phyloP scores from a whole-genome alignment of 37 sponge, comb jelly and placozoan species.

The Theonella swinhoei region DNA sequence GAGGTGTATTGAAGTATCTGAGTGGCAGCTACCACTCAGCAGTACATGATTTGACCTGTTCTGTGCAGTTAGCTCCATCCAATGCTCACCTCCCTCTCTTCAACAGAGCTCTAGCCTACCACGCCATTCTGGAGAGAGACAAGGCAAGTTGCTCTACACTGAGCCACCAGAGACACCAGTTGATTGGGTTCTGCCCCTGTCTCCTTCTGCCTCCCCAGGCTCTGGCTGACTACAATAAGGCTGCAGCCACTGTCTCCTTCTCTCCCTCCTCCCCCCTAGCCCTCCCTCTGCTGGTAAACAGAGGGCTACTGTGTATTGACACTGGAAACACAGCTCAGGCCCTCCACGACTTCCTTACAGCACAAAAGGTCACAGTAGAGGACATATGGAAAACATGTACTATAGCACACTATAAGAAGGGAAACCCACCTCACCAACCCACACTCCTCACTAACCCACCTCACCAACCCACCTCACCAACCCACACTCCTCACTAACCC shows the following conservation, averaged over 20 bases:
- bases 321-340: background rate
- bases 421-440: no score
- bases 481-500: no score
- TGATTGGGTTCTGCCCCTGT: background rate
- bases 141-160: constrained; percentile 40
- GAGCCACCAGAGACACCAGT: background rate
- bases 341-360: background rate
- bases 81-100: constrained; percentile 72
- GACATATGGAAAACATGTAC: background rate
- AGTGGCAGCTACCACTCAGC: constrained; percentile 61
- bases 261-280: background rate
- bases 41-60: constrained; percentile 72
- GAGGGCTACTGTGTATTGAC: constrained; percentile 65
- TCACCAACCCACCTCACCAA: no score
- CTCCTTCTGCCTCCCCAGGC: constrained; percentile 42
- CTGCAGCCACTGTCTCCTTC: background rate
- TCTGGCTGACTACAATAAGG: constrained; percentile 75
- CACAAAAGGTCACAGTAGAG: background rate
- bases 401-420: background rate
- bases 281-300: constrained; percentile 69
- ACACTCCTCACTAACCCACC: no score
- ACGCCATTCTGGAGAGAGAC: constrained; percentile 41
- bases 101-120: constrained; percentile 91
- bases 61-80: constrained; percentile 49
- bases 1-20: constrained; percentile 83